Evolutionary conservation across 1,140 invertebrate genomes (phyloP).

Genomic region (Sitobion miscanthi): DNA sequence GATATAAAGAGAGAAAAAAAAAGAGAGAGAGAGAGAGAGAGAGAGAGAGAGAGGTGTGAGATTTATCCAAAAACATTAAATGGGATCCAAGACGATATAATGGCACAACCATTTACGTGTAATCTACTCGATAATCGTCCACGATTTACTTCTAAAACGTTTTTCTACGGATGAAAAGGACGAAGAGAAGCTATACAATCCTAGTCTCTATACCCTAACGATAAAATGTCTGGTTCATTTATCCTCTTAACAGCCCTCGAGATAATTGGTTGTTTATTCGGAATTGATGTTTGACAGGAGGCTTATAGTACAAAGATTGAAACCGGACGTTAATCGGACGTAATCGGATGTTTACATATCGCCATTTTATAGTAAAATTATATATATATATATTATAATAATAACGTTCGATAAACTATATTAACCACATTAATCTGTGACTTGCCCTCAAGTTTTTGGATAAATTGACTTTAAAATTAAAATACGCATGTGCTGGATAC

Average conservation of each 20-base stretch:
- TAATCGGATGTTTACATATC: neutral
- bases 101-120: conserved; percentile 44
- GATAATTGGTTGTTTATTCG: conserved; percentile 43
- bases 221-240: conserved; percentile 25
- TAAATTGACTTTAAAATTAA: neutral
- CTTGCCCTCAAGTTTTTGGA: neutral
- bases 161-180: neutral
- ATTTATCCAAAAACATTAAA: conserved; percentile 54
- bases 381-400: neutral
- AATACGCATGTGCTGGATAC: neutral
- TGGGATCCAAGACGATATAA: conserved; percentile 44
- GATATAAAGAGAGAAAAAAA: neutral
- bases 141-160: conserved; percentile 42
- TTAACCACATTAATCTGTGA: neutral
- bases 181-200: neutral
- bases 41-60: neutral
- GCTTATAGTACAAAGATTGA: conserved; percentile 10
- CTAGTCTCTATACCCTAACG: neutral
- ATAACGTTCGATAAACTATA: neutral
- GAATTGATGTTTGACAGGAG: neutral
- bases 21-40: neutral
- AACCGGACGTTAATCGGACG: neutral
- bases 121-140: conserved; percentile 53
- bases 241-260: conserved; percentile 3
- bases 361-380: neutral